Evolutionary conservation across 2,113 vertebrate genomes (phyloP), one percentile per base, ranked within the genome.

Genomic region (Istiophorus platypterus): DNA sequence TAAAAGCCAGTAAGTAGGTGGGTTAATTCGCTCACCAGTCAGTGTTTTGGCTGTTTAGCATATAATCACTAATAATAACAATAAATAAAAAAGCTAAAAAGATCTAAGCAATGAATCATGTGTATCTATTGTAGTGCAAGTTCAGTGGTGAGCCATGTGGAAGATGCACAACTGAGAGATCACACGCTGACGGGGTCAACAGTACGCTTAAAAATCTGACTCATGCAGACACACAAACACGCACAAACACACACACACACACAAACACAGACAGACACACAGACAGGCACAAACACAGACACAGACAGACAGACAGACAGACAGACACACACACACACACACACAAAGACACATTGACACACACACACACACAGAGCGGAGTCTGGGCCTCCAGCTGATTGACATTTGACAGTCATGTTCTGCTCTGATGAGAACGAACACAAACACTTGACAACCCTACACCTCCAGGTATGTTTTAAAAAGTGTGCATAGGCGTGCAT

Each of bases 321-420:
- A 52, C 20, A 71, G 34, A n/a, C 3, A 66, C 49, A 52, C 20
- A 71, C 45, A n/a, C 15, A n/a, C 11, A 41, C 11, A 26, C 42
- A 74, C 57, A 62, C 10, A 42, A n/a, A 71, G 34, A n/a, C 3
- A 66, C 49, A 52, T 15, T 66, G 34, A n/a, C 15, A n/a, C 11
- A 41, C 11, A 26, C 42, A 74, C 57, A 62, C 10, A 42, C 17
- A 64, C 72, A 76, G 1, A 52, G 0, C 42, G 58, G 39, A 75
- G 1, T 7, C 63, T 31, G 1, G 71, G 84, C 84, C 81, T 78
- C 56, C 17, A 86, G 87, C 78, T 76, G 63, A 72, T 34, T 86
- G 87, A 89, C 81, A 86, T 89, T 81, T 89, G 54, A 64, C 22
- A 57, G 31, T 52, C 18, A 63, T 26, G 56, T 75, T 87, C 61